Base-by-base conservation (phyloP, 2,888 invertebrate species). In the Argynnis bischoffii region DNA sequence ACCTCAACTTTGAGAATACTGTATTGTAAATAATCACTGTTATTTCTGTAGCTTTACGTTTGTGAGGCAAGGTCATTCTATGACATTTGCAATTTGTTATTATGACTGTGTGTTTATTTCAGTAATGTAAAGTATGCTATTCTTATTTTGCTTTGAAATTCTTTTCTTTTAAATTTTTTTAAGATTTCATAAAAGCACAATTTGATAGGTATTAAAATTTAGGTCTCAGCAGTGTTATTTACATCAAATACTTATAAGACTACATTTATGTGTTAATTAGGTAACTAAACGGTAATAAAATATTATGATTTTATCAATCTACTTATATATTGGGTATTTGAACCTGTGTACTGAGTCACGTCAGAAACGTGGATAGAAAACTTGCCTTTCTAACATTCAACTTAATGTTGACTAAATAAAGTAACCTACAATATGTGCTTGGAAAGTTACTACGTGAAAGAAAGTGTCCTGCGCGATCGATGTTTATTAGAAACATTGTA, bases 341-440 rank as follows among this genome's bases (percentile, higher is more conserved):
- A 41, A 41, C 11, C 35, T 41, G 11, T 41, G 11, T 41, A 41
- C 35, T 41, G 4, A 26, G 35, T 41, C 35, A 41, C 35, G 8
- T 41, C 35, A 41, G 35, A 41, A n/a, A 41, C 11, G 8, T 35
- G 8, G 2, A 11, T 8, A 69, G 69, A 71, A 69, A 71, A 18
- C 64, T 18, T 35, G 61, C 61, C 66, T 69, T 71, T 71, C 71
- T 65, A 71, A 55, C 64, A 63, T 57, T 59, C 64, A 60, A 69
- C 55, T 66, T 71, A 60, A 69, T 47, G 51, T 59, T 59, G 31
- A 48, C 69, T 69, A 67, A 67, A 71, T 71, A 71, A 69, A 71
- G 71, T 65, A 64, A 64, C 48, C 53, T 41, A 11, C 35, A 47
- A 65, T 56, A 64, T 57, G 69, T 63, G 63, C 50, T 60, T 66